Evolutionary conservation across 64 coral and sea anemone species (phyloP).

Genomic region (Dendrophyllia cribrosa): DNA sequence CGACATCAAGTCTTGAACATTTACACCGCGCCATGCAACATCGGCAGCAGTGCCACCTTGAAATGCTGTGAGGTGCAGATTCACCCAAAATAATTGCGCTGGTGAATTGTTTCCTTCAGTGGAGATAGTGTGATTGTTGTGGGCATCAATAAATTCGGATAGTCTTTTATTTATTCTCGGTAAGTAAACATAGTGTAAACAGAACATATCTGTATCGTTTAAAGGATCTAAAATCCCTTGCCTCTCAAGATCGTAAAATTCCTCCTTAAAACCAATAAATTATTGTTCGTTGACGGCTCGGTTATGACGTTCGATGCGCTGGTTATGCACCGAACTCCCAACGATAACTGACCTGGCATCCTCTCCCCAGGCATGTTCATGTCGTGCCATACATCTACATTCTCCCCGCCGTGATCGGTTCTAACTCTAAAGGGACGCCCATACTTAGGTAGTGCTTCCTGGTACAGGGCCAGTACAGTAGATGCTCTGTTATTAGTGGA

Average conservation of each 20-base stretch:
- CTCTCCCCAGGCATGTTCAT: conserved; percentile 33
- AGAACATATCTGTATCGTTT: conserved; percentile 45
- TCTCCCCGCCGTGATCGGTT: conserved; percentile 44
- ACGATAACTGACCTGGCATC: too few relatives aligned
- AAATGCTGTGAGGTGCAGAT: conserved; percentile 26
- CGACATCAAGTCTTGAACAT: conserved; percentile 23
- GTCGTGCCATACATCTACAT: conserved; percentile 29
- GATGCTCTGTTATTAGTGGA: conserved; percentile 31
- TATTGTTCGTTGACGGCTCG: conserved; percentile 19
- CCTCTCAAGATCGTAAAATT: conserved; percentile 34
- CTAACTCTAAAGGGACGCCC: conserved; percentile 21
- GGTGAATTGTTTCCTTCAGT: conserved; percentile 20
- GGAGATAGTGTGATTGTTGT: neutral
- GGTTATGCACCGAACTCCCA: conserved; percentile 58
- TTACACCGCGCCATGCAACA: neutral
- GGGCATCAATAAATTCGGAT: conserved; percentile 21
- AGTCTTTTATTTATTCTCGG: conserved; percentile 1
- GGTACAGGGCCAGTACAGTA: neutral
- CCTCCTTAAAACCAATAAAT: conserved; percentile 5
- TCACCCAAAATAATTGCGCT: conserved; percentile 27
- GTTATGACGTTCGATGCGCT: conserved; percentile 31
- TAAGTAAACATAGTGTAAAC: conserved; percentile 34
- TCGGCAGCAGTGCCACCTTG: neutral
- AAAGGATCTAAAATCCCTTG: conserved; percentile 25
- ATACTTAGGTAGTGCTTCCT: conserved; percentile 22